Evolutionary conservation across 1,140 invertebrate species (phyloP), one percentile per base, ranked within the genome.

Genomic region (Matsumurasca onukii): DNA sequence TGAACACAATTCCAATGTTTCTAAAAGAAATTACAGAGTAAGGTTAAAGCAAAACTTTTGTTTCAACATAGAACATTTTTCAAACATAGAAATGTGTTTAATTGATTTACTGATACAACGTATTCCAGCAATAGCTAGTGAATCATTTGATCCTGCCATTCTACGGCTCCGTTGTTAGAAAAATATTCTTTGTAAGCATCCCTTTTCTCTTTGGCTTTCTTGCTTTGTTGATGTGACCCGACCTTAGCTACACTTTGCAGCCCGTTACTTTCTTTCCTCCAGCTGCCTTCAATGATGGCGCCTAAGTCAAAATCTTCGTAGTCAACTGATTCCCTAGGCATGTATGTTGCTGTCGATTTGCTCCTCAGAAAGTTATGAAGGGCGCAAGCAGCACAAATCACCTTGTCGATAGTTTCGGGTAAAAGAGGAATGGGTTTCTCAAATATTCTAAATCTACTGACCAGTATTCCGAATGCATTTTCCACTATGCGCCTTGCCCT

Each of bases 381-480:
- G n/a, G 61, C 25, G 17, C 61, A 63, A 31, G 25, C 25, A 29
- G 61, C 61, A 31, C 25, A 31, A 29, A 63, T 31, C 31, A 63
- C 27, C n/a, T 63, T 31, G 61, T 63, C 61, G 17, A 63, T 31
- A 2, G 61, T 29, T 31, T 63, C 20, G 12, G 31, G 61, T 29
- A 29, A 29, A n/a, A 63, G 31, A 24, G 29, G 31, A 63, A 63
- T 63, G 24, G 68, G 68, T 51, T 66, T 70, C 64, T 45, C 48
- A 25, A 71, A 48, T 12, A 71, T 52, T 66, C 70, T 45, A 52
- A 70, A 70, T 20, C 30, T 49, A 52, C 45, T 25, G n/a, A 51
- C n/a, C n/a, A 70, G 3, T 29, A 70, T 70, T 13, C 69, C 62
- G 48, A 70, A 71, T n/a, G 62, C 34, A 64, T 71, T 71, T 63